A percentile compares a stretch with the other conserved stretches of the same genome.
phyloP scores from a whole-genome alignment of 30 jellyfish, hydroid and myxozoan species.

The Sanderia malayensis region DNA sequence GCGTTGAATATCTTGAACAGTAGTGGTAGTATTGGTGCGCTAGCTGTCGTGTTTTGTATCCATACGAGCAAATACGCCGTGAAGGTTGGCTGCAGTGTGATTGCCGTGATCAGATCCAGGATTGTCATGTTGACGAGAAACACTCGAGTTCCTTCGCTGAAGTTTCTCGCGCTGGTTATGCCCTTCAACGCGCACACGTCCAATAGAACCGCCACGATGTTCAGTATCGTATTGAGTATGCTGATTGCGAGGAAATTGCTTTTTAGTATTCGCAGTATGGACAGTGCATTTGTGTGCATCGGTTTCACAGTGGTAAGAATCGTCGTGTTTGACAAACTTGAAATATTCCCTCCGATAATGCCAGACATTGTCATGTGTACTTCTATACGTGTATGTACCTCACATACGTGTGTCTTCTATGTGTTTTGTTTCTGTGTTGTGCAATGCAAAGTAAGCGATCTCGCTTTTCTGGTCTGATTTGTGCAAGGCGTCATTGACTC shows the following conservation, averaged over 20 bases:
- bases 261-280: background rate
- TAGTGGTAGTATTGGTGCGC: background rate
- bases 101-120: constrained; percentile 43
- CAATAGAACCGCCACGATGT: constrained; percentile 23
- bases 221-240: constrained; percentile 33
- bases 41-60: constrained; percentile 22
- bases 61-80: constrained; percentile 43
- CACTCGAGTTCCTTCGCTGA: constrained; percentile 49
- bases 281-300: too few relatives aligned
- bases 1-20: constrained; percentile 33
- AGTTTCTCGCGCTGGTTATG: constrained; percentile 38
- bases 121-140: constrained; percentile 52
- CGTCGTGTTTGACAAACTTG: too few relatives aligned
- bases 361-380: too few relatives aligned
- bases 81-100: constrained; percentile 45
- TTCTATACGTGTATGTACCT: too few relatives aligned
- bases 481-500: too few relatives aligned
- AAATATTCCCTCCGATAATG: too few relatives aligned
- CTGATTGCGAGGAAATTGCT: constrained; percentile 40
- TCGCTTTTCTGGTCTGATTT: too few relatives aligned
- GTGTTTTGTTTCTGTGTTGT: too few relatives aligned
- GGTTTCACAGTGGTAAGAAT: too few relatives aligned
- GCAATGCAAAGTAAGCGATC: too few relatives aligned
- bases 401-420: too few relatives aligned
- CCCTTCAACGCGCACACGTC: constrained; percentile 40